These are phyloP conservation scores for Atherinomorus stipes DNA, from an alignment of 2,113 vertebrate genomes.

Conservation along the genomic window DNA sequence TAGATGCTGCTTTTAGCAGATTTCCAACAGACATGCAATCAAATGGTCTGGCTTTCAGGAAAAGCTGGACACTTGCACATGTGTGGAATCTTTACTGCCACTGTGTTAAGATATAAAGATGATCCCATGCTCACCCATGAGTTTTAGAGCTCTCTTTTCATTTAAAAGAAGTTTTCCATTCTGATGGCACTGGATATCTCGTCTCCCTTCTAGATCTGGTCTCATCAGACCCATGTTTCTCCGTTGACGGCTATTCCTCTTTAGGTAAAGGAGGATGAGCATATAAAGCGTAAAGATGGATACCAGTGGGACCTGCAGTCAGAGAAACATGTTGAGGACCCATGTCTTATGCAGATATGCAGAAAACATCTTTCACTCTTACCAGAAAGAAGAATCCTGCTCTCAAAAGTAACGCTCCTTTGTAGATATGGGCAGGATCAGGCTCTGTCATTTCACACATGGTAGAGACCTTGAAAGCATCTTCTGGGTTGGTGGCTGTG, in stretches of 20 bases:
- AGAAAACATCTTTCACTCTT: not conserved
- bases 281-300: slow-evolving; percentile 80
- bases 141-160: slow-evolving; percentile 81
- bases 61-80: not conserved
- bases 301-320: slow-evolving; percentile 71
- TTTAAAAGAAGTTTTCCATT: slow-evolving; percentile 76
- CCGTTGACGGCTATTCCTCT: slow-evolving; percentile 74
- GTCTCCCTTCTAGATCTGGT: slow-evolving; percentile 41
- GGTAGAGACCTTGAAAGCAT: slow-evolving; percentile 79
- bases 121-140: slow-evolving; percentile 76
- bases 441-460: slow-evolving; percentile 85
- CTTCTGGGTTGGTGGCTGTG: slow-evolving; percentile 69
- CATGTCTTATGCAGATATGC: not conserved
- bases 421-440: slow-evolving; percentile 80
- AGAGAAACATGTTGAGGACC: slow-evolving; percentile 1
- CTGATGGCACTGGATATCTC: slow-evolving; percentile 59
- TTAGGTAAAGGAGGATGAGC: slow-evolving; percentile 79
- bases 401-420: slow-evolving; percentile 77
- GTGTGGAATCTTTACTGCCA: not conserved
- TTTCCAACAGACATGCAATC: not conserved
- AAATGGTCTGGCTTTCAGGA: not conserved
- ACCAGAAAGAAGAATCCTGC: slow-evolving; percentile 81
- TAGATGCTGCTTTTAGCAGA: too few species aligned
- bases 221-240: slow-evolving; percentile 78
- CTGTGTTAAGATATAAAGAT: not conserved